Evolutionary conservation across 2,113 vertebrate species (phyloP).

Genomic region (Anthoscopus minutus): DNA sequence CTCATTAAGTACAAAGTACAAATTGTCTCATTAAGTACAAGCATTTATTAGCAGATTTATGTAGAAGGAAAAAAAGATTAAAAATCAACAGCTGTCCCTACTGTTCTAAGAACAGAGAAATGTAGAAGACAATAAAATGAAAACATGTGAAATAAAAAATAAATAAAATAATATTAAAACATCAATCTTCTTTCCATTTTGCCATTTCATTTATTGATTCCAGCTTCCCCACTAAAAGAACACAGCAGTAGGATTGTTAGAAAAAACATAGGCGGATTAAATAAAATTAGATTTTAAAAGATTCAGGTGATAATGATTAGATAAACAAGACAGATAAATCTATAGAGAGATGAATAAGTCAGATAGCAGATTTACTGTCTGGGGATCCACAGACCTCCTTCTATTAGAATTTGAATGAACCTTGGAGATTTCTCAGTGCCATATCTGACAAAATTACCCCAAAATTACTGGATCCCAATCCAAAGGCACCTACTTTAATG

Average conservation of each 20-base stretch:
- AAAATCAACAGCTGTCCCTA: neutral
- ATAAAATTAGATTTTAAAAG: constrained; percentile 1
- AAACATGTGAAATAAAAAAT: neutral
- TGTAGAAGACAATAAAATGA: neutral
- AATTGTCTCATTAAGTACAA: neutral
- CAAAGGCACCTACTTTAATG: neutral
- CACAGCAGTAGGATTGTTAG: neutral
- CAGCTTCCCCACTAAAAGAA: neutral
- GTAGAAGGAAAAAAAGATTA: neutral
- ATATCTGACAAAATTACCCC: neutral
- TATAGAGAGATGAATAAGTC: neutral
- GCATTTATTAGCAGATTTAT: neutral
- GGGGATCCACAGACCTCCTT: neutral
- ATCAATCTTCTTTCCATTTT: neutral
- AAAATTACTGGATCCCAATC: neutral
- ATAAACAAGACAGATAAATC: neutral
- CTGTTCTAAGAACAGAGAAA: neutral
- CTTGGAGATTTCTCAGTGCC: neutral
- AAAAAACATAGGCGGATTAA: neutral
- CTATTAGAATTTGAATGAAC: neutral
- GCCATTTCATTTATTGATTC: neutral
- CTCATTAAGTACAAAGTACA: neutral
- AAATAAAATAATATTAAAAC: neutral
- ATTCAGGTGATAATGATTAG: neutral
- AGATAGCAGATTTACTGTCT: neutral